Evolutionary conservation across 1,140 invertebrate genomes (phyloP).

Genomic region (Gonatopus flavifemur): DNA sequence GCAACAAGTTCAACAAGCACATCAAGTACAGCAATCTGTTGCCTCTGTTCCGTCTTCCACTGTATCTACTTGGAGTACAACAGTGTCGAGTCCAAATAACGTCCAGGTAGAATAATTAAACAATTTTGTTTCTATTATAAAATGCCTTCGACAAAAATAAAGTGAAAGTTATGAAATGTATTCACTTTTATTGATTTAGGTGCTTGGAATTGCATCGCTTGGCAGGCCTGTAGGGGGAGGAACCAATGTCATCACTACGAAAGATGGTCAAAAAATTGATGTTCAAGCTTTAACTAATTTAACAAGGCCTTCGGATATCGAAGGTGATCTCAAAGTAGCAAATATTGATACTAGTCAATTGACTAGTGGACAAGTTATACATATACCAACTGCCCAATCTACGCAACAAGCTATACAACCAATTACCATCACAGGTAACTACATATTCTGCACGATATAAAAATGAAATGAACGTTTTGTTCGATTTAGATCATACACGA

Average conservation of each 20-base stretch:
- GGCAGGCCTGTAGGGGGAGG: slow-evolving; percentile 35
- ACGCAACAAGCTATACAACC: slow-evolving; percentile 56
- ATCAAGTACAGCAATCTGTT: slow-evolving; percentile 49
- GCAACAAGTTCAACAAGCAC: slow-evolving; percentile 58
- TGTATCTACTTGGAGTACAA: slow-evolving; percentile 51
- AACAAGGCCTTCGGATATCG: slow-evolving; percentile 43
- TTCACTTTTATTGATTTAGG: slow-evolving; percentile 27
- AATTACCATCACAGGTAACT: slow-evolving; percentile 62
- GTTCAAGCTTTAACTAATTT: slow-evolving; percentile 47
- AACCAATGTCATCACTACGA: slow-evolving; percentile 47
- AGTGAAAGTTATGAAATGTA: background rate
- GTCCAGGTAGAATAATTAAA: slow-evolving; percentile 48
- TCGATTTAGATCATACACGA: no score
- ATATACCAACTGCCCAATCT: slow-evolving; percentile 50
- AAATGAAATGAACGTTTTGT: no score
- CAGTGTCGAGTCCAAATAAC: slow-evolving; percentile 45
- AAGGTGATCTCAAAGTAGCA: slow-evolving; percentile 51
- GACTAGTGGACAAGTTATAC: slow-evolving; percentile 53
- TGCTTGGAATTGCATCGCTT: slow-evolving; percentile 49
- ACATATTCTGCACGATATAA: background rate
- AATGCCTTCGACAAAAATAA: no score
- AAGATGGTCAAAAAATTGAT: slow-evolving; percentile 56
- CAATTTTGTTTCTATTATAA: background rate
- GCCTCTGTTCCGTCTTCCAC: slow-evolving; percentile 48
- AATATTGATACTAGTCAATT: slow-evolving; percentile 54